Conservation (phyloP, 2,797 vertebrate species). For the Esox lucius region DNA sequence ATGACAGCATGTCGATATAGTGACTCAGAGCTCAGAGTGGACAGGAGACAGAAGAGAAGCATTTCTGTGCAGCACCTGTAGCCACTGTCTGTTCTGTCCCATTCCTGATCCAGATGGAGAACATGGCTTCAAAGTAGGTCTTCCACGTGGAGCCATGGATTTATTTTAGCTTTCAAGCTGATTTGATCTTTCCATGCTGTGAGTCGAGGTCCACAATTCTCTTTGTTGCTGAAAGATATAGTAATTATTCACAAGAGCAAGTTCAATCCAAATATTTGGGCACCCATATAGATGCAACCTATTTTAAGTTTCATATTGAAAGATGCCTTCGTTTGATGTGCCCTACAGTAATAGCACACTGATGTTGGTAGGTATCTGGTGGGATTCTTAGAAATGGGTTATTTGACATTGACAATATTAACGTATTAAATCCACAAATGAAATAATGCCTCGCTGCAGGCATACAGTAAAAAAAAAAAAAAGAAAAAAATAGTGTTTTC, state of each 20-base stretch:
- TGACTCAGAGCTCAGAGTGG: constrained; percentile 20
- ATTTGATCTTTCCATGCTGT: background rate
- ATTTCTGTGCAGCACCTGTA: constrained; percentile 69
- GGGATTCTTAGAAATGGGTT: background rate
- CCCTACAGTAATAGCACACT: background rate
- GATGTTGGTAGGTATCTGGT: background rate
- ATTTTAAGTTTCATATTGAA: background rate
- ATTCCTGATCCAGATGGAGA: constrained; percentile 14
- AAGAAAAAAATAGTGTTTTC: background rate
- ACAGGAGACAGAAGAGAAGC: constrained; percentile 57
- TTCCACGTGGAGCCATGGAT: background rate
- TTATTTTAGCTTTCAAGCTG: background rate
- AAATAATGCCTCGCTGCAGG: background rate
- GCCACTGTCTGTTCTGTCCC: constrained; percentile 67
- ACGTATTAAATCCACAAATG: background rate
- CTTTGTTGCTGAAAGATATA: background rate
- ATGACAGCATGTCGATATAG: no score
- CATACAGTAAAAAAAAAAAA: background rate
- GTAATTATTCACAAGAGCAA: background rate
- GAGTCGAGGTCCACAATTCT: background rate
- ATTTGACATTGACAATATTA: background rate
- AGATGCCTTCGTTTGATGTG: background rate
- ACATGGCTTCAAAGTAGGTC: constrained; percentile 31
- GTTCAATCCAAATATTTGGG: background rate
- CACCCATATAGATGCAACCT: background rate